Conservation (phyloP, 2,113 vertebrate genomes). For the Tupaia tana region DNA sequence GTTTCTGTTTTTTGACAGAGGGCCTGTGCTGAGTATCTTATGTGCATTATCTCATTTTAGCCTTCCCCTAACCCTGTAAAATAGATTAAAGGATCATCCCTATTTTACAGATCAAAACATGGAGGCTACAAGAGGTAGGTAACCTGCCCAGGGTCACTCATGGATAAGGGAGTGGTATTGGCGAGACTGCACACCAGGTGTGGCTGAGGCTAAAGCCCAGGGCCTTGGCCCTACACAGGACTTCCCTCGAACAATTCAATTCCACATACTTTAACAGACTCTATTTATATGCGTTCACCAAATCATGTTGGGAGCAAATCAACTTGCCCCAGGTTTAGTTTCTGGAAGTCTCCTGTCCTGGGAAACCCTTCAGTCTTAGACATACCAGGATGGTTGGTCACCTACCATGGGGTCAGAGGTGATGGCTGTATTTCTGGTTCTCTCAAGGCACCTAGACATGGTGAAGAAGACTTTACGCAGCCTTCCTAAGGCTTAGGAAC, state of each 20-base stretch:
- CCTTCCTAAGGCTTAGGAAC: background rate
- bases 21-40: background rate
- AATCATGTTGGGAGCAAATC: accelerated
- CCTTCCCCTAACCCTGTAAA: too few species aligned
- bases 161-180: background rate
- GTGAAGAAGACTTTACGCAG: background rate
- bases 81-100: background rate
- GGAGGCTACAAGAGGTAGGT: background rate
- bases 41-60: accelerated
- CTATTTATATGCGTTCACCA: background rate
- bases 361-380: background rate
- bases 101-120: background rate
- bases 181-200: background rate
- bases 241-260: accelerated
- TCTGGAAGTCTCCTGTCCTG: background rate
- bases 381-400: too few species aligned
- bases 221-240: background rate
- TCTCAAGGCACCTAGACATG: background rate
- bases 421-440: background rate
- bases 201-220: background rate
- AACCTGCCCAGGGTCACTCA: background rate
- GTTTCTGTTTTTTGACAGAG: background rate
- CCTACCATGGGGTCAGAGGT: background rate
- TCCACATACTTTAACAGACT: background rate
- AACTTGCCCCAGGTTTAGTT: accelerated